Percentiles rank a stretch among this genome's conserved stretches.
Conservation (phyloP, 1,140 invertebrate species). For the Stenopsyche tienmushanensis region DNA sequence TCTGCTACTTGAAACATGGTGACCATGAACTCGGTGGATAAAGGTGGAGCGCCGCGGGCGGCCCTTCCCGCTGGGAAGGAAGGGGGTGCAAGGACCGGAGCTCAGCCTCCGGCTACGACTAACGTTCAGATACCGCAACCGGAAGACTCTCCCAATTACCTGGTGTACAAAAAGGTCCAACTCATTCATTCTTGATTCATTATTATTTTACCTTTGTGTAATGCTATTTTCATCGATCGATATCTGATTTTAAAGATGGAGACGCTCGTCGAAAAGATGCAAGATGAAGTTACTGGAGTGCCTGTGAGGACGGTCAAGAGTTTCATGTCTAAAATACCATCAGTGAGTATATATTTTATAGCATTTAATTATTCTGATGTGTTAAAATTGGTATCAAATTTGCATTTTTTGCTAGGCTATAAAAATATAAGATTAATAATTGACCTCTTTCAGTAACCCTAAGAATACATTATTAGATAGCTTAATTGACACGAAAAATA, state of each 20-base stretch:
- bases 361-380: neutral
- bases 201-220: neutral
- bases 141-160: slow-evolving; percentile 53
- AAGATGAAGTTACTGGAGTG: slow-evolving; percentile 90
- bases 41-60: slow-evolving; percentile 41
- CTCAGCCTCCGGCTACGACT: slow-evolving; percentile 39
- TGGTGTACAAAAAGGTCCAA: slow-evolving; percentile 52
- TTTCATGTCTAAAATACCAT: slow-evolving; percentile 98
- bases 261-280: slow-evolving; percentile 92
- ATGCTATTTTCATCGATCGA: neutral
- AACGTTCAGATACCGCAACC: slow-evolving; percentile 52
- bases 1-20: slow-evolving; percentile 46
- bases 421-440: neutral
- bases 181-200: slow-evolving; percentile 11
- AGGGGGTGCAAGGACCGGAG: neutral
- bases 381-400: too few species aligned
- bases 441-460: neutral
- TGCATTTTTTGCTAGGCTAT: too few species aligned
- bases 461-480: too few species aligned
- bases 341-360: slow-evolving; percentile 58
- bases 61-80: slow-evolving; percentile 11
- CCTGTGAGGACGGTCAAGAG: slow-evolving; percentile 97
- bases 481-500: too few species aligned
- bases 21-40: slow-evolving; percentile 56
- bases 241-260: slow-evolving; percentile 83